Percentiles rank a stretch among this genome's conserved stretches.
Conservation (phyloP, 92 coral and sea anemone species). For the Palythoa heliodiscus region DNA sequence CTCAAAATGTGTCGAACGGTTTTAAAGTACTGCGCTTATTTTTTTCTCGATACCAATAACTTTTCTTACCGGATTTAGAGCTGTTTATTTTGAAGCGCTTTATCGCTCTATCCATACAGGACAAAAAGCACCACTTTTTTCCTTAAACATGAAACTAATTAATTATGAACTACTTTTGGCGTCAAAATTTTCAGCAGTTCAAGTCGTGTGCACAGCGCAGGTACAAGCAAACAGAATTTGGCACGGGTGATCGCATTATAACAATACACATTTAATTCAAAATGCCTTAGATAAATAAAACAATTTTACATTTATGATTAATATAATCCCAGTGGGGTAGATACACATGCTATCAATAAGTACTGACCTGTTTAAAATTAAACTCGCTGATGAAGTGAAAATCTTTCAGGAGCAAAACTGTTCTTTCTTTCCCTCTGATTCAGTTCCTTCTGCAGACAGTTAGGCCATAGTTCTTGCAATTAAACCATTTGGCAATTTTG, state of each 20-base stretch:
- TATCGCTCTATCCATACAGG: slow-evolving; percentile 27
- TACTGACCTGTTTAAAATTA: neutral
- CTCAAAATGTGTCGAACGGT: neutral
- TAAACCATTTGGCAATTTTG: too few species aligned
- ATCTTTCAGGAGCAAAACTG: neutral
- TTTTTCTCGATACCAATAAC: neutral
- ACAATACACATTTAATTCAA: neutral
- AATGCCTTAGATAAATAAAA: neutral
- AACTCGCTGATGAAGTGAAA: neutral
- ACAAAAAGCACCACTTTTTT: neutral
- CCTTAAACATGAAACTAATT: neutral
- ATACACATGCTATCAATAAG: neutral
- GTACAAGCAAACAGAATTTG: slow-evolving; percentile 31
- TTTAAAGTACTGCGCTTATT: neutral
- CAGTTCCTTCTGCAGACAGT: too few species aligned
- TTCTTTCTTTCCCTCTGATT: too few species aligned
- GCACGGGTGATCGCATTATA: slow-evolving; percentile 23
- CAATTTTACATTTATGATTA: neutral
- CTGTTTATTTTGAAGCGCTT: slow-evolving; percentile 8
- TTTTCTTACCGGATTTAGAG: neutral
- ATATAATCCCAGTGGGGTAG: too few species aligned
- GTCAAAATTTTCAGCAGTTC: neutral
- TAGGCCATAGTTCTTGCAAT: too few species aligned
- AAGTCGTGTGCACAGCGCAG: neutral
- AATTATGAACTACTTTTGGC: slow-evolving; percentile 14